Base-by-base conservation (phyloP, 2,113 vertebrate species). In the Lepisosteus osseus region DNA sequence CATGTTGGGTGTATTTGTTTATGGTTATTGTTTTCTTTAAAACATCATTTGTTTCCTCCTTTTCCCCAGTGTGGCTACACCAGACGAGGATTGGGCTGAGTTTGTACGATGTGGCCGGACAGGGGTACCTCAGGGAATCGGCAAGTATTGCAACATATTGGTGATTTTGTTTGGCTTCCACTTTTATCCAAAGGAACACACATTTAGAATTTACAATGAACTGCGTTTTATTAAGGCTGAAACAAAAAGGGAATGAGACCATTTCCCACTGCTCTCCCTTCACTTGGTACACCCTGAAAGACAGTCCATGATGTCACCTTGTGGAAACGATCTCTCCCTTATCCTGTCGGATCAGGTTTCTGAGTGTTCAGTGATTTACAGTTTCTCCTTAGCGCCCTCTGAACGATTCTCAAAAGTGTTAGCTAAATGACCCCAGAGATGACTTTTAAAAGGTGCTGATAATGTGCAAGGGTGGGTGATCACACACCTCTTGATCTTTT, bases 31-130 rank as follows among this genome's bases (percentile, higher is more conserved):
- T 2, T 67, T 54, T 66, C 14, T 61, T 6, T 71, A 1, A 59
- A 8, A 57, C 1, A 43, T 55, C 5, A 11, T 78, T 55, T 14
- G 15, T 61, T 11, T 68, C 15, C 2, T 79, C 54, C 61, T 54
- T 54, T 51, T 69, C 57, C 5, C 64, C 82, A 96, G 95, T 97
- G 7, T 97, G 97, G 97, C 86, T 99, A 76, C 97, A 99, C 86
- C 97, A 99, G 80, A 99, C 97, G 72, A 92, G 97, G 83, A 99
- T 99, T 79, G 97, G 97, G 51, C 91, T 99, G 79, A 99, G 97
- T 88, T 89, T 98, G 76, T 99, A 99, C 79, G 97, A 99, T 4
- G 97, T 99, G 43, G 97, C 96, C 68, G 97, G 97, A 74, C 97
- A 99, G 84, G 97, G 96, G 41, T 96, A 97, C 83, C 96, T 99